Conservation (phyloP, 2,888 invertebrate species). For the Morpho helenor region DNA sequence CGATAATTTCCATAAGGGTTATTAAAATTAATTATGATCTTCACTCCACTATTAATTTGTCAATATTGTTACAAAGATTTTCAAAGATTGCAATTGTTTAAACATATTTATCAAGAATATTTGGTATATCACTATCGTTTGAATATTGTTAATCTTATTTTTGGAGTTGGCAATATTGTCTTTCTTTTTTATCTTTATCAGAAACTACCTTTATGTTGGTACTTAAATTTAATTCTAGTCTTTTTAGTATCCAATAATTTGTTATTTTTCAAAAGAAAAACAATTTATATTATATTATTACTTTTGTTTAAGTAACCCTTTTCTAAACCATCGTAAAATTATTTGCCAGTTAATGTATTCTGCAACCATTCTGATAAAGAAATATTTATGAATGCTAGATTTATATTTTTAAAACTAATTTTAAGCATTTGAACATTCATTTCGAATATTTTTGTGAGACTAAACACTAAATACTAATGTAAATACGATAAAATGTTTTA, state of each 20-base stretch:
- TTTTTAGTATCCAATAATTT: not conserved
- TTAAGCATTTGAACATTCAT: constrained; percentile 2
- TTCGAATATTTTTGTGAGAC: constrained; percentile 33
- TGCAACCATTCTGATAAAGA: not conserved
- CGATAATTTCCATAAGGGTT: no score
- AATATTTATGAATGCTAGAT: not conserved
- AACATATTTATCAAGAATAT: no score
- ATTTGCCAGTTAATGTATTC: not conserved
- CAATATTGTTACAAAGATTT: constrained; percentile 1
- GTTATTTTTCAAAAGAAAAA: not conserved
- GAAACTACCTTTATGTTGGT: not conserved
- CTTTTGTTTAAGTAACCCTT: not conserved
- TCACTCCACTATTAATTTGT: not conserved
- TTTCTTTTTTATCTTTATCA: constrained; percentile 4
- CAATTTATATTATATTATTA: not conserved
- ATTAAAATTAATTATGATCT: no score
- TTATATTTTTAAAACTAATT: constrained; percentile 4
- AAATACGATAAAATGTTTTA: constrained; percentile 31
- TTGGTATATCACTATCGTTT: no score
- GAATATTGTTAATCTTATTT: no score
- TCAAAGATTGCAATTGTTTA: no score
- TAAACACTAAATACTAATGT: constrained; percentile 47
- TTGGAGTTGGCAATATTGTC: no score
- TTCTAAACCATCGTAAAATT: no score
- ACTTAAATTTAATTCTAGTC: not conserved